These are phyloP conservation scores for Marisa cornuarietis DNA, from an alignment of 1,140 invertebrate species.

Conservation along the genomic window DNA sequence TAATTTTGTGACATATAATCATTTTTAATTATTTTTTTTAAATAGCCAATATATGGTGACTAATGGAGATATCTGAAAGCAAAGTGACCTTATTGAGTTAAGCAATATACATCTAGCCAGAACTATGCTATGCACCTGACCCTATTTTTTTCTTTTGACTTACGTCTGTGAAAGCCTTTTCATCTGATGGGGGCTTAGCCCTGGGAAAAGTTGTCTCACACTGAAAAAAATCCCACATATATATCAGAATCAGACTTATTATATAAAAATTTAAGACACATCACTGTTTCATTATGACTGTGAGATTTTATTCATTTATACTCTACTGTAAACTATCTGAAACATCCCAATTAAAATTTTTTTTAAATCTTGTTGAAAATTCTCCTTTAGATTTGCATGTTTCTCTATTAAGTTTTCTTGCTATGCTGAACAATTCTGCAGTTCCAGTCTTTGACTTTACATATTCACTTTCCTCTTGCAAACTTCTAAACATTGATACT, in stretches of 20 bases:
- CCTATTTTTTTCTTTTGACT: constrained; percentile 29
- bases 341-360: background rate
- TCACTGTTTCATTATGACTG: background rate
- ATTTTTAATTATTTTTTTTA: too few relatives aligned
- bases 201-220: constrained; percentile 89
- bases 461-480: background rate
- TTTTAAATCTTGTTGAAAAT: too few relatives aligned
- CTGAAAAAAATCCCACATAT: constrained; percentile 37
- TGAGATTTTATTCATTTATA: background rate
- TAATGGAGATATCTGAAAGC: too few relatives aligned
- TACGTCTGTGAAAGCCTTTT: constrained; percentile 84
- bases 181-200: constrained; percentile 83
- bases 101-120: too few relatives aligned
- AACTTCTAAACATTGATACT: constrained; percentile 7
- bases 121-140: background rate
- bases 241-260: constrained; percentile 3
- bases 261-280: constrained; percentile 2
- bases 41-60: too few relatives aligned
- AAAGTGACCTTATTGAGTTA: too few relatives aligned
- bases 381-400: background rate
- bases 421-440: too few relatives aligned
- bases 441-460: too few relatives aligned
- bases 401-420: background rate
- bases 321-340: background rate
- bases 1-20: too few relatives aligned